Evolutionary conservation across 2,113 vertebrate genomes (phyloP).

Genomic region (Lasiurus cinereus): DNA sequence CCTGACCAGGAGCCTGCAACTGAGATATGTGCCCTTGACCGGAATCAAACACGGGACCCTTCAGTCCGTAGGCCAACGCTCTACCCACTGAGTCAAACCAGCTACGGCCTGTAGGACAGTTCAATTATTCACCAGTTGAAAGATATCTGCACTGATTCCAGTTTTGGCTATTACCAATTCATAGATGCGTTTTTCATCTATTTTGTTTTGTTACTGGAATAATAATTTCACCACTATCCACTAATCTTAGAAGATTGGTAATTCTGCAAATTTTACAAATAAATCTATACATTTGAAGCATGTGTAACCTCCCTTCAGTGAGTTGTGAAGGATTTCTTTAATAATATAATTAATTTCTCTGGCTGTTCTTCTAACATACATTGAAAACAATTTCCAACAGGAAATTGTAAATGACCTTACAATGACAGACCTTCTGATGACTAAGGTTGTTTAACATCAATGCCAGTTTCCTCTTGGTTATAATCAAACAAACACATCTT

Average conservation of each 20-base stretch:
- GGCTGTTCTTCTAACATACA: slow-evolving; percentile 47
- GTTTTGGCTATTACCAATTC: slow-evolving; percentile 49
- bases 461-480: slow-evolving; percentile 46
- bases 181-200: slow-evolving; percentile 33
- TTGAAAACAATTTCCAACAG: slow-evolving; percentile 63
- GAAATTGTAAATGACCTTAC: slow-evolving; percentile 48
- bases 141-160: slow-evolving; percentile 29
- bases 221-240: slow-evolving; percentile 2
- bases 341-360: slow-evolving; percentile 54
- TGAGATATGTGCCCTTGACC: no score
- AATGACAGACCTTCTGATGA: slow-evolving; percentile 41
- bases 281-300: slow-evolving; percentile 49
- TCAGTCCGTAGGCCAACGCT: no score
- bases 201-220: slow-evolving; percentile 50
- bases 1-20: no score
- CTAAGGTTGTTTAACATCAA: slow-evolving; percentile 39
- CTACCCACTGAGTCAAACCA: no score
- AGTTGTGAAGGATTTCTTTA: slow-evolving; percentile 45
- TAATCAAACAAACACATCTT: slow-evolving; percentile 66
- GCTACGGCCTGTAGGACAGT: neutral
- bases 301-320: slow-evolving; percentile 58
- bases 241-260: slow-evolving; percentile 38
- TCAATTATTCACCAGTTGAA: slow-evolving; percentile 40
- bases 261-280: slow-evolving; percentile 61
- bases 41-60: no score